A percentile compares a stretch with the other conserved stretches of the same genome.
Evolutionary conservation across 2,888 invertebrate genomes (phyloP).

Genomic region (Drosophila fungiperda): DNA sequence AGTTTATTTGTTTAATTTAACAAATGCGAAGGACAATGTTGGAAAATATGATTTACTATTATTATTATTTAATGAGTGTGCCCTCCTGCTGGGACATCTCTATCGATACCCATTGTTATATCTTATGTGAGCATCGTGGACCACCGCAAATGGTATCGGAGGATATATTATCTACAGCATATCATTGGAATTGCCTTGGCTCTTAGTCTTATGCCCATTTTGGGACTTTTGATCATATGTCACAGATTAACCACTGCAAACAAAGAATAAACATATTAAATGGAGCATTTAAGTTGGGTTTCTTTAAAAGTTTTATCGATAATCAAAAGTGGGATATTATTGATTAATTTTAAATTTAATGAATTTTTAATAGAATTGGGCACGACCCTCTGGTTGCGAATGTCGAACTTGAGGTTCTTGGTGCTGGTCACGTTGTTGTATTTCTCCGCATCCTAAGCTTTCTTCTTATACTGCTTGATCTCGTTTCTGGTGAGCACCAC

Average conservation of each 20-base stretch:
- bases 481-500: too few relatives aligned
- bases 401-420: too few relatives aligned
- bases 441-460: too few relatives aligned
- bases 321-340: too few relatives aligned
- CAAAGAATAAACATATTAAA: constrained; percentile 16
- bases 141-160: constrained; percentile 80
- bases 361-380: too few relatives aligned
- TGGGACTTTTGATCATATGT: constrained; percentile 2
- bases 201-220: not conserved
- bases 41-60: constrained; percentile 85
- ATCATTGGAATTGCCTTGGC: constrained; percentile 49
- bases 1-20: constrained; percentile 69
- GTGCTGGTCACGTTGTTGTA: too few relatives aligned
- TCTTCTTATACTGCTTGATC: too few relatives aligned
- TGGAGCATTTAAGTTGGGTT: too few relatives aligned
- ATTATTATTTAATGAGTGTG: constrained; percentile 84
- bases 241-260: not conserved
- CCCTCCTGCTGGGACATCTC: constrained; percentile 82
- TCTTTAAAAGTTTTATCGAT: too few relatives aligned
- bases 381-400: too few relatives aligned
- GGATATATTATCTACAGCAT: constrained; percentile 78
- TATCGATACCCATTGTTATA: constrained; percentile 83
- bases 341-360: too few relatives aligned
- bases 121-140: constrained; percentile 77
- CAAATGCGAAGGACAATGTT: constrained; percentile 66